Evolutionary conservation across 2,113 vertebrate species (phyloP), one percentile per base, ranked within the genome.

Genomic region (Neoarius graeffei): DNA sequence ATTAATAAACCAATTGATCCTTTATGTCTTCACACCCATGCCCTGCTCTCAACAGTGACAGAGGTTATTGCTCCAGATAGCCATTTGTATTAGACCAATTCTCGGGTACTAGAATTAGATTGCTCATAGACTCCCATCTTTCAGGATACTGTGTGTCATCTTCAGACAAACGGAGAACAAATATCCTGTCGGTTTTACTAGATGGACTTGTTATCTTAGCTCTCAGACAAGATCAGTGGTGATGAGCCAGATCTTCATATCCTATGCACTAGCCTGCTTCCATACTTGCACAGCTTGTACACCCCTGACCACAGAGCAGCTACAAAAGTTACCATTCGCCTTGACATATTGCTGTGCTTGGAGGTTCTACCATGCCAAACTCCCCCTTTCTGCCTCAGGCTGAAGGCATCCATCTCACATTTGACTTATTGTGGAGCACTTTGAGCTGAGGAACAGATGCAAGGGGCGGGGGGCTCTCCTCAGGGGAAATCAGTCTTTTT

Each of bases 401-500:
- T 35, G 54, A 81, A 59, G 69, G 80, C 76, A 83, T 88, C 77
- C 85, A 83, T 89, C 86, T 88, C 84, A 83, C 10, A 9, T 90
- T 81, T 89, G 87, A 88, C 85, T 91, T 85, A 86, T 54, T 64
- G 84, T 84, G 80, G 87, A 90, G 81, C 86, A 89, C 66, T 87
- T 86, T 88, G 83, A 88, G 90, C 87, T 90, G 88, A 86, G 90
- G 86, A 87, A 88, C 93, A 93, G 93, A 93, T 94, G 93, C 88
- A 92, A 91, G 85, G 88, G 88, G 90, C 84, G 89, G 91, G 91
- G 85, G 89, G 91, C 85, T 88, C 90, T 91, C 91, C 93, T 93
- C 90, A 50, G 86, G 93, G 93, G 94, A 95, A 94, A 95, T 95
- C 92, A 93, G 90, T 86, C 91, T 94, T 93, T 94, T 94, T 92